Conservation (phyloP, 2,113 vertebrate genomes). For the Bothrops jararaca region DNA sequence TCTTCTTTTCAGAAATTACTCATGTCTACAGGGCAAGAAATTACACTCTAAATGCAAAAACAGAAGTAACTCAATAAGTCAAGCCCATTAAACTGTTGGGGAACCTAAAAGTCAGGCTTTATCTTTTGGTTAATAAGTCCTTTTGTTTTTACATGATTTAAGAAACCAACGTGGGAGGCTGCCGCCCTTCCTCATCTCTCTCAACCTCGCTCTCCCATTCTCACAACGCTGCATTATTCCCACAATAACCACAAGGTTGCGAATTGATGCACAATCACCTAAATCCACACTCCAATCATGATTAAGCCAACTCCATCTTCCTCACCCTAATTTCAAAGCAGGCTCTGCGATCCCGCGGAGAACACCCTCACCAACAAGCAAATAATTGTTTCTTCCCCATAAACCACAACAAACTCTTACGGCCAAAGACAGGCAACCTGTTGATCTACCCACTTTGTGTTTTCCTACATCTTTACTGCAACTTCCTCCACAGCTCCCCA, state of each 20-base stretch:
- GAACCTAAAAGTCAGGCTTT: background rate
- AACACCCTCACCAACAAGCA: background rate
- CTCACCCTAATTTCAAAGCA: background rate
- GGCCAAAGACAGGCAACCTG: background rate
- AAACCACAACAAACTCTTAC: background rate
- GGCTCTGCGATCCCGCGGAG: background rate
- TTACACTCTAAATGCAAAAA: background rate
- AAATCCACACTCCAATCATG: background rate
- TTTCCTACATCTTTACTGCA: background rate
- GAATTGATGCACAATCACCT: background rate
- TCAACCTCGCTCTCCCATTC: background rate
- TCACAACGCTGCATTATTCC: background rate
- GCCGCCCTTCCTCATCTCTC: background rate
- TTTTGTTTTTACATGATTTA: background rate
- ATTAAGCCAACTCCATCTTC: background rate
- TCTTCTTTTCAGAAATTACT: background rate
- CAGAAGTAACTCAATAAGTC: background rate
- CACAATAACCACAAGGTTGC: background rate
- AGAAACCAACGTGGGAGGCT: background rate
- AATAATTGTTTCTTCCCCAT: background rate
- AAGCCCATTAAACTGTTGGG: background rate
- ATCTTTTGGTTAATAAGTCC: background rate
- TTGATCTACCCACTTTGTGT: background rate
- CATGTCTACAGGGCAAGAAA: background rate
- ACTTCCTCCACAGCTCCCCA: background rate